Percentiles rank a stretch among this genome's conserved stretches.
Conservation (phyloP, 2,888 invertebrate genomes). For the Antheraea assamensis region DNA sequence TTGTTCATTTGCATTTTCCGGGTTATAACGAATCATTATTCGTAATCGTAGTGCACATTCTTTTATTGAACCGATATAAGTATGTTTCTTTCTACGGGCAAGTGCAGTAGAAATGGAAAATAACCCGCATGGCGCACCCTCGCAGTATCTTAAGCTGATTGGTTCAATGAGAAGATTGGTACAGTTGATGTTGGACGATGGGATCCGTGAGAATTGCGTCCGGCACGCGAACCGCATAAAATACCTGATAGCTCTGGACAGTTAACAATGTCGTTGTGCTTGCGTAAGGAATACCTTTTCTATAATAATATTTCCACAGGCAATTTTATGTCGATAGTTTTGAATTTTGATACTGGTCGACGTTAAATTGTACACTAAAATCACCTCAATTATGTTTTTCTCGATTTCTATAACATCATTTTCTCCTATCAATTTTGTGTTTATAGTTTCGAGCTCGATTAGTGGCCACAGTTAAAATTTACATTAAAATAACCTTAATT, state of each 20-base stretch:
- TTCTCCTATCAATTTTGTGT: neutral
- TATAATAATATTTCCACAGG: neutral
- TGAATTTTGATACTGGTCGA: too few relatives aligned
- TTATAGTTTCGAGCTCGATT: neutral
- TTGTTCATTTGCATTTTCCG: too few relatives aligned
- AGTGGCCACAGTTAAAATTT: neutral
- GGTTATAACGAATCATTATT: too few relatives aligned
- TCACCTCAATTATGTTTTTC: too few relatives aligned
- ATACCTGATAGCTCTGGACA: neutral
- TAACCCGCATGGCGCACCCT: slow-evolving; percentile 36
- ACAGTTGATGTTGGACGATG: slow-evolving; percentile 30
- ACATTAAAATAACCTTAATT: too few relatives aligned
- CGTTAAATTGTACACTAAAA: too few relatives aligned
- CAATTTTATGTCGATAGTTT: too few relatives aligned
- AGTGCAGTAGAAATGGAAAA: slow-evolving; percentile 8
- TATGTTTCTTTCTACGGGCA: neutral
- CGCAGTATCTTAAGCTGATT: slow-evolving; percentile 43
- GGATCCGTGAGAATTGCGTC: slow-evolving; percentile 38
- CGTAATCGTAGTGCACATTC: too few relatives aligned
- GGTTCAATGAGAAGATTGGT: slow-evolving; percentile 60
- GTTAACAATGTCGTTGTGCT: neutral
- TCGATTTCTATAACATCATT: neutral
- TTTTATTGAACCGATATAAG: neutral
- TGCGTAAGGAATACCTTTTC: neutral
- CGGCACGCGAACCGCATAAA: slow-evolving; percentile 40